Conservation (phyloP, 2,113 vertebrate genomes). For the Loxodonta africana region DNA sequence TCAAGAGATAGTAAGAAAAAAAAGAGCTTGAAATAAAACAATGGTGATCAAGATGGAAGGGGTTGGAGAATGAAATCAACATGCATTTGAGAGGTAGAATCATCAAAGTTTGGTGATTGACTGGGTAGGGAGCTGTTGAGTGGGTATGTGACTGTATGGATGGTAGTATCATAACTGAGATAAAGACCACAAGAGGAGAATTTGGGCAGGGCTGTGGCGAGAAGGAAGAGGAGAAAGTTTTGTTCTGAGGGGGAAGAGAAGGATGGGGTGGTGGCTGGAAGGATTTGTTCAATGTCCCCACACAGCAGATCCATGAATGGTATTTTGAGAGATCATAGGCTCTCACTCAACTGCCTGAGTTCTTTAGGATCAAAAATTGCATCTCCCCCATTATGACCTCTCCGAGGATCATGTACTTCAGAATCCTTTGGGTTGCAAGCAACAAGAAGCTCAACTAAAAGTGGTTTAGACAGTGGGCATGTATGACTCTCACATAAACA, state of each 20-base stretch:
- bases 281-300: background rate
- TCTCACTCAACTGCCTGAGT: background rate
- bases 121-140: background rate
- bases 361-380: background rate
- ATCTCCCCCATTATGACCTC: background rate
- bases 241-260: background rate
- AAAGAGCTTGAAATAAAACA: background rate
- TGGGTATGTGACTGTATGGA: fast-evolving
- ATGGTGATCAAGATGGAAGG: fast-evolving
- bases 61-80: background rate
- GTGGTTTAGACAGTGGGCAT: background rate
- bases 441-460: background rate
- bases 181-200: no score
- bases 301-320: background rate
- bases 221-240: fast-evolving
- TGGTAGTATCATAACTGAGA: background rate
- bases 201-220: no score
- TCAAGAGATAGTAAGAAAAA: background rate
- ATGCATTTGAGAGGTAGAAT: background rate
- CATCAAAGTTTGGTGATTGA: background rate
- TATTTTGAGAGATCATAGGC: background rate
- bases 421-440: background rate
- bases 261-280: background rate
- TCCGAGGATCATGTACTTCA: background rate
- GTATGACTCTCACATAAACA: background rate